These are phyloP conservation scores for Exaiptasia diaphana DNA, from an alignment of 64 coral and sea anemone species.

Conservation along the genomic window DNA sequence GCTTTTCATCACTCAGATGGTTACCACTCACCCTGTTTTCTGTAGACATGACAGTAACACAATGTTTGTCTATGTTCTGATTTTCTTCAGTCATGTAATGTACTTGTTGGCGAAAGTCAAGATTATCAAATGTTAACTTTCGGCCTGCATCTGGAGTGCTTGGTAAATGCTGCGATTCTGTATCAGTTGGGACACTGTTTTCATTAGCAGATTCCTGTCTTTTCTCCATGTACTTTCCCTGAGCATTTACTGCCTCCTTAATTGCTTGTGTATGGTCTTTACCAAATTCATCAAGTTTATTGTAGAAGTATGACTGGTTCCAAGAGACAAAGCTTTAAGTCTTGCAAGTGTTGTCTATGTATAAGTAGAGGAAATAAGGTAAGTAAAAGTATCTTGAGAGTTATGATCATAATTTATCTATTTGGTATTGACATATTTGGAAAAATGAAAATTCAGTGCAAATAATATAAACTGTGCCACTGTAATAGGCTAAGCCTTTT, in stretches of 20 bases:
- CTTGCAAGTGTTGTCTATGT: slow-evolving; percentile 52
- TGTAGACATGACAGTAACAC: slow-evolving; percentile 51
- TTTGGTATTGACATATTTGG: no score
- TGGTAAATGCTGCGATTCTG: not conserved
- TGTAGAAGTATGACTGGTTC: slow-evolving; percentile 56
- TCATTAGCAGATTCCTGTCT: not conserved
- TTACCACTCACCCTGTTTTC: slow-evolving; percentile 58
- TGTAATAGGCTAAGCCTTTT: no score
- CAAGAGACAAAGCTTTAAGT: slow-evolving; percentile 30
- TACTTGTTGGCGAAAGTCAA: slow-evolving; percentile 54
- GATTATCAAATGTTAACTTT: slow-evolving; percentile 43
- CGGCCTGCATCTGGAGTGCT: slow-evolving; percentile 16
- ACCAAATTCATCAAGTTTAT: slow-evolving; percentile 78
- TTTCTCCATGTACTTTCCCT: slow-evolving; percentile 39
- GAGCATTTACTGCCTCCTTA: slow-evolving; percentile 44
- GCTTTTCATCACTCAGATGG: not conserved
- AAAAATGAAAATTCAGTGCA: no score
- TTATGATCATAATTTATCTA: no score
- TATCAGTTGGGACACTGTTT: not conserved
- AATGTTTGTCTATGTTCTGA: slow-evolving; percentile 62
- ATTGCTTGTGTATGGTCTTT: slow-evolving; percentile 51
- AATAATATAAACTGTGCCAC: no score
- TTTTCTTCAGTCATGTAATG: slow-evolving; percentile 52
- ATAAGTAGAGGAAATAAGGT: not conserved
- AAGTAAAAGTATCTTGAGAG: no score